Evolutionary conservation across 2,113 vertebrate genomes (phyloP), one percentile per base, ranked within the genome.

Genomic region (Callorhinus ursinus): DNA sequence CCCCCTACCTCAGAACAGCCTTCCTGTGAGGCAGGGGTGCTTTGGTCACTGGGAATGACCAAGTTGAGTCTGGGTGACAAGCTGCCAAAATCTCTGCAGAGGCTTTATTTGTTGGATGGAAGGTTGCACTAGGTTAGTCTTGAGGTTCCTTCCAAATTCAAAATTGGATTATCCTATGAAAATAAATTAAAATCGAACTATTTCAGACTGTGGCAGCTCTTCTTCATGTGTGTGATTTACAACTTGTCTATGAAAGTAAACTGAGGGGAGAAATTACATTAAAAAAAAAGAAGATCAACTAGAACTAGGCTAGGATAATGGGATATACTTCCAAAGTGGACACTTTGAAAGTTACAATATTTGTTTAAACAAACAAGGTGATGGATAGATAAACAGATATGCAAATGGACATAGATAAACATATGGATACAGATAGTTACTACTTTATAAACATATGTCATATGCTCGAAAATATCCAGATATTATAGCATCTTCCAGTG

Each of bases 1-100:
- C 7, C 7, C n/a, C n/a, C 22, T 2, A 57, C 0, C 0, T 49
- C 4, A 14, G 13, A 39, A 14, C 0, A 5, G 36, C 1, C 1
- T 22, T 83, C 1, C 28, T 65, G 19, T 33, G 51, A 90, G 28
- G 4, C 7, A 39, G 65, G 4, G 33, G 4, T 55, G 26, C 36
- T 39, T 86, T 9, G 19, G 16, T 72, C 63, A 61, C 24, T 63
- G 18, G 8, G 1, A 76, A 5, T 36, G 72, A 76, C 83, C 36
- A 76, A 57, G 16, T 12, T n/a, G 81, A 59, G 22, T 18, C 12
- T 61, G 36, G n/a, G 21, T 53, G 79, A 57, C 51, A 69, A 19
- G 63, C 3, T 15, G 39, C n/a, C 21, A 24, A 7, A 39, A 46
- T 12, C 16, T 18, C 28, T 26, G 10, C 49, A 21, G 36, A 87